These are phyloP conservation scores for Campaea margaritaria DNA, from an alignment of 2,888 invertebrate genomes.

Conservation along the genomic window DNA sequence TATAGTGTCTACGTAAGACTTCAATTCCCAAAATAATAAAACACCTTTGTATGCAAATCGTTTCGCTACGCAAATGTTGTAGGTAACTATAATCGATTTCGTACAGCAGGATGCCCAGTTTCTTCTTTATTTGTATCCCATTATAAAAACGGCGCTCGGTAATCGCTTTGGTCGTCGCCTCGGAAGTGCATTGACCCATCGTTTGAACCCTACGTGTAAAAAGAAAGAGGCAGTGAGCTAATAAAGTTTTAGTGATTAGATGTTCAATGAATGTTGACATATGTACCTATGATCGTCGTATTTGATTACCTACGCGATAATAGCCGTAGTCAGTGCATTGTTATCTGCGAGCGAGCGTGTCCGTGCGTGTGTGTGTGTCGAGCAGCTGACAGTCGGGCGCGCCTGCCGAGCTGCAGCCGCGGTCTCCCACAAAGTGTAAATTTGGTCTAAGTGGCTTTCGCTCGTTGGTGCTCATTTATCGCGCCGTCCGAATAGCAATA, in stretches of 20 bases:
- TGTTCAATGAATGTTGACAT: conserved; percentile 43
- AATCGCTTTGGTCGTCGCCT: conserved; percentile 77
- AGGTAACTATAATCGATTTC: conserved; percentile 43
- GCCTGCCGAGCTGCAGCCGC: conserved; percentile 55
- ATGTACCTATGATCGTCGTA: conserved; percentile 14
- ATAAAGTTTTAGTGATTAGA: conserved; percentile 46
- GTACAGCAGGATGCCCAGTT: conserved; percentile 51
- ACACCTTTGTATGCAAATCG: conserved; percentile 42
- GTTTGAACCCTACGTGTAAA: conserved; percentile 74
- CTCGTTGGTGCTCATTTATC: conserved; percentile 80
- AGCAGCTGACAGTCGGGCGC: conserved; percentile 75
- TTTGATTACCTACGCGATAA: conserved; percentile 28
- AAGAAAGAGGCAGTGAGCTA: conserved; percentile 43
- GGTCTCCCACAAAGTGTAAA: conserved; percentile 85
- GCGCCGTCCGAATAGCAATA: conserved; percentile 69
- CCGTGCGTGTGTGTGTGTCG: conserved; percentile 52
- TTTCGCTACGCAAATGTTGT: conserved; percentile 41
- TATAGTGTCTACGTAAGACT: conserved; percentile 44
- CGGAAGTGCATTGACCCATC: conserved; percentile 84
- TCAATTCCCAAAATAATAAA: conserved; percentile 37
- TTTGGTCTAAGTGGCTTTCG: conserved; percentile 83
- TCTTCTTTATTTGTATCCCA: conserved; percentile 60
- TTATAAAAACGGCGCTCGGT: conserved; percentile 73
- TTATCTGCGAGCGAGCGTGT: conserved; percentile 40
- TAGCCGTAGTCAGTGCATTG: conserved; percentile 28